phyloP scores from a whole-genome alignment of 1,140 invertebrate species.

The Nautilus pompilius region DNA sequence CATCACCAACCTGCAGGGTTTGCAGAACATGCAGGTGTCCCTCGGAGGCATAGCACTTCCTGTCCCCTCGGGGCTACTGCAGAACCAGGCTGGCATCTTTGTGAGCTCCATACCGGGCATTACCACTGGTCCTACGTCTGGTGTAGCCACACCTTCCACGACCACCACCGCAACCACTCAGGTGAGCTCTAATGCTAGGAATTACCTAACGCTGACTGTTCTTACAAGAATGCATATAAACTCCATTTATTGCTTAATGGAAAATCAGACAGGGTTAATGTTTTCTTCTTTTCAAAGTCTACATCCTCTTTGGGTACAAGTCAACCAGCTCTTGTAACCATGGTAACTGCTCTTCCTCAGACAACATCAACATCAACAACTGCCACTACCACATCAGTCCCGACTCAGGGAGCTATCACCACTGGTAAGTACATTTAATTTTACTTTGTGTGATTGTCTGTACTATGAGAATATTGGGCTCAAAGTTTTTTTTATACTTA shows the following conservation, averaged over 20 bases:
- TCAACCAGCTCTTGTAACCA: slow-evolving; percentile 33
- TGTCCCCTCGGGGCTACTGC: slow-evolving; percentile 40
- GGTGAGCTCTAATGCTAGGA: no score
- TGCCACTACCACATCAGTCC: slow-evolving; percentile 8
- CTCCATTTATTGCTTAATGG: not conserved
- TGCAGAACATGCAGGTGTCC: slow-evolving; percentile 65
- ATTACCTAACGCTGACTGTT: no score
- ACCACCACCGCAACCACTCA: no score
- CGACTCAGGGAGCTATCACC: slow-evolving; percentile 1
- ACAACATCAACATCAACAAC: slow-evolving; percentile 16
- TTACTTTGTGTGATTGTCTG: slow-evolving; percentile 7
- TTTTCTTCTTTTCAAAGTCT: slow-evolving; percentile 5
- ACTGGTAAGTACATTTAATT: not conserved
- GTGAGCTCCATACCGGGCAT: slow-evolving; percentile 29
- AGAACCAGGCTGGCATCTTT: slow-evolving; percentile 39
- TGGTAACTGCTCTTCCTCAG: slow-evolving; percentile 35
- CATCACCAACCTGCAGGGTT: slow-evolving; percentile 67
- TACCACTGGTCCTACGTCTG: slow-evolving; percentile 5
- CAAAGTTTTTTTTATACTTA: no score
- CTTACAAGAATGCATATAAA: not conserved
- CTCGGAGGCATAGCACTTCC: slow-evolving; percentile 64
- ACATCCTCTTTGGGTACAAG: slow-evolving; percentile 1
- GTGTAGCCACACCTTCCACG: not conserved
- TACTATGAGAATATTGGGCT: not conserved
- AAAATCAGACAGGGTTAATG: not conserved